Evolutionary conservation across 2,113 vertebrate genomes (phyloP).

Genomic region (Mobula hypostoma): DNA sequence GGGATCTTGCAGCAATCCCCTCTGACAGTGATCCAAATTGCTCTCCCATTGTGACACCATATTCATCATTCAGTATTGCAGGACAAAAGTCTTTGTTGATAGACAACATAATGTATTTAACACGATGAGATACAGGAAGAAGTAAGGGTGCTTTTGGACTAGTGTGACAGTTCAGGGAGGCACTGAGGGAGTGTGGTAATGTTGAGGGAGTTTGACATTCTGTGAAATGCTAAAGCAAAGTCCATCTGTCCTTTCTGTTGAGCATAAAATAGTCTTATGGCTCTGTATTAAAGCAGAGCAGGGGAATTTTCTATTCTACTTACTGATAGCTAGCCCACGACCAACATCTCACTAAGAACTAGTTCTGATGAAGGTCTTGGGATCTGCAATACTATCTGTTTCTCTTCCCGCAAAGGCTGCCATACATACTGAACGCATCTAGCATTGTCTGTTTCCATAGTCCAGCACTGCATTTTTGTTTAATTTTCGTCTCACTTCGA

Average conservation of each 20-base stretch:
- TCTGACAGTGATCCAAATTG: neutral
- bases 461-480: too few species aligned
- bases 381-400: too few species aligned
- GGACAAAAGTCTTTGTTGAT: neutral
- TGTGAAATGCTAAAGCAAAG: neutral
- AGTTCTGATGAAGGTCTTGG: too few species aligned
- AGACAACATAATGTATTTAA: neutral
- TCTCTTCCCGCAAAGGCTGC: too few species aligned
- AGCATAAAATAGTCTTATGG: neutral
- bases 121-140: neutral
- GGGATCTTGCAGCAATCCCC: neutral
- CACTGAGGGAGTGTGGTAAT: neutral
- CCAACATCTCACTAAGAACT: neutral
- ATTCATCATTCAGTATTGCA: neutral
- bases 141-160: too few species aligned
- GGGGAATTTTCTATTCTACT: too few species aligned
- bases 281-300: neutral
- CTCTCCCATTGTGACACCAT: neutral
- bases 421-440: too few species aligned
- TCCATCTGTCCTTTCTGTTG: neutral
- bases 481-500: neutral
- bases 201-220: neutral
- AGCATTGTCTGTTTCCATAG: too few species aligned
- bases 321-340: neutral
- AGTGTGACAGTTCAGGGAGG: neutral